A percentile compares a stretch with the other conserved stretches of the same genome.
These are phyloP conservation scores for Solenopsis fugax DNA, from an alignment of 1,140 invertebrate genomes.

Conservation along the genomic window DNA sequence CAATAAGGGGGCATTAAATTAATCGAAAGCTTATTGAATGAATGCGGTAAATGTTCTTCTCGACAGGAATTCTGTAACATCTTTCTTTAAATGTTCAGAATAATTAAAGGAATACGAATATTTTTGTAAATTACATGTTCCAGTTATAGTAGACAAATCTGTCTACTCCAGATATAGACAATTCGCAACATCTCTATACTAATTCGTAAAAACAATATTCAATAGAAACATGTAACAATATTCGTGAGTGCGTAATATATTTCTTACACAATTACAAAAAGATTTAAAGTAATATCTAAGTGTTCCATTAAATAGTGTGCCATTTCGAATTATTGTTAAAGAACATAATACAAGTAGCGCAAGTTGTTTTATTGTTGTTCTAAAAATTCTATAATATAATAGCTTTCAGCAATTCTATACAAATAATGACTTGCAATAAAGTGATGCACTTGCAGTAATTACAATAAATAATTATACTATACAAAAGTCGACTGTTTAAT, in stretches of 20 bases:
- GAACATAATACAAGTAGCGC: not conserved
- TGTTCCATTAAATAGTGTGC: not conserved
- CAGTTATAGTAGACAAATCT: not conserved
- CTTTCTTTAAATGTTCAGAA: not conserved
- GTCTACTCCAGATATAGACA: too few relatives aligned
- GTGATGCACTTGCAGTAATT: not conserved
- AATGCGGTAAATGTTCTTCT: not conserved
- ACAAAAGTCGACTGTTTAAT: not conserved
- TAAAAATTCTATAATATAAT: not conserved
- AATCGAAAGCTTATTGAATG: not conserved
- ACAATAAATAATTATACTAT: slow-evolving; percentile 2
- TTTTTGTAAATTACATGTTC: not conserved
- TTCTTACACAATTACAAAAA: not conserved
- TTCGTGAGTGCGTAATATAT: not conserved
- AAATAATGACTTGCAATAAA: not conserved
- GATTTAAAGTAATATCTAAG: not conserved
- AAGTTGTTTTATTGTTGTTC: not conserved
- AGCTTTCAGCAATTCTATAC: not conserved
- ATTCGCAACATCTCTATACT: not conserved
- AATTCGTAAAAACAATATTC: slow-evolving; percentile 6
- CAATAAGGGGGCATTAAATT: not conserved
- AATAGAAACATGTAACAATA: not conserved
- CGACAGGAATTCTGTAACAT: not conserved
- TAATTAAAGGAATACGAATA: not conserved
- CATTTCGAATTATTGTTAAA: not conserved